These are phyloP conservation scores for Psittacula echo DNA, from an alignment of 2,797 vertebrate genomes.

Conservation along the genomic window DNA sequence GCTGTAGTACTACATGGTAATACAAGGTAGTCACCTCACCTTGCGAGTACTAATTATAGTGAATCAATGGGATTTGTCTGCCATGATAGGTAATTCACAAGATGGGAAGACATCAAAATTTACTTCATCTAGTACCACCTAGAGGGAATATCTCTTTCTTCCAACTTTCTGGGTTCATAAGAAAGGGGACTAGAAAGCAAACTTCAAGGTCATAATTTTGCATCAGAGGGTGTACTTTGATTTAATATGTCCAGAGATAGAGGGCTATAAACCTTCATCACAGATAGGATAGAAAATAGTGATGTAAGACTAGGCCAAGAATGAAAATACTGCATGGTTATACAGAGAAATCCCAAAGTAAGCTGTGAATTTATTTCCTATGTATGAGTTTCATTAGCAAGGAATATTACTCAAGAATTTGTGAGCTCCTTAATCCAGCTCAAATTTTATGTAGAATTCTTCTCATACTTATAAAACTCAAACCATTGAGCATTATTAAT, in stretches of 20 bases:
- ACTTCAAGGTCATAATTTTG: slow-evolving; percentile 42
- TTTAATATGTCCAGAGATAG: background rate
- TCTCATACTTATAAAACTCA: background rate
- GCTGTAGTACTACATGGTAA: slow-evolving; percentile 30
- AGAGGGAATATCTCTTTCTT: slow-evolving; percentile 29
- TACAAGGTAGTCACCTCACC: slow-evolving; percentile 39
- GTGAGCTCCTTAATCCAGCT: background rate
- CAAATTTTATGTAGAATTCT: background rate
- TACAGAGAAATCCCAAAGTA: background rate
- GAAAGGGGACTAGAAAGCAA: slow-evolving; percentile 7
- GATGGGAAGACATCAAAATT: slow-evolving; percentile 48
- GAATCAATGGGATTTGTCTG: slow-evolving; percentile 64
- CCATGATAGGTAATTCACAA: slow-evolving; percentile 8
- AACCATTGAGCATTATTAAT: background rate
- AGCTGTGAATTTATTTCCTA: background rate
- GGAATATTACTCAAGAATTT: background rate
- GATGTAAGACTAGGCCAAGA: background rate
- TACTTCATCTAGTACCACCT: slow-evolving; percentile 40
- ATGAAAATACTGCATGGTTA: background rate
- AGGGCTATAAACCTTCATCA: background rate
- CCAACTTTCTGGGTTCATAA: background rate
- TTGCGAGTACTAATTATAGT: slow-evolving; percentile 68
- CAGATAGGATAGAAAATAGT: background rate
- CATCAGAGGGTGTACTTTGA: background rate
- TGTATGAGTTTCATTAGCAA: background rate